Evolutionary conservation across 2,888 invertebrate species (phyloP).

Genomic region (Mythimna pallens): DNA sequence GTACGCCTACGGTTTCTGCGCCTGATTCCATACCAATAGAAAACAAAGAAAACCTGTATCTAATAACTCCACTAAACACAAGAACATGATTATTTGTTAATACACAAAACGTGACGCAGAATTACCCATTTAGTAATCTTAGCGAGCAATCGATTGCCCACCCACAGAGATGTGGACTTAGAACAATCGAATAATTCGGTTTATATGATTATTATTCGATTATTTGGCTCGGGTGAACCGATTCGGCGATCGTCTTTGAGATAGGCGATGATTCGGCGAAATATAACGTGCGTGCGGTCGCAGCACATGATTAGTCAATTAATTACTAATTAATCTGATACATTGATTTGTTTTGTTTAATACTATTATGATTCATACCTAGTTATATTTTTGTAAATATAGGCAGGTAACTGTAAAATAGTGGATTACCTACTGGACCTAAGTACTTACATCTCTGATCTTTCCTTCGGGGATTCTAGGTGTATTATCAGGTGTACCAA

Average conservation of each 20-base stretch:
- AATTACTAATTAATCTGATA: slow-evolving; percentile 74
- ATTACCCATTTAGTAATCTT: slow-evolving; percentile 80
- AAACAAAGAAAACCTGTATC: slow-evolving; percentile 30
- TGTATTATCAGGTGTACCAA: no score
- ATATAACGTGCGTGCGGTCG: slow-evolving; percentile 70
- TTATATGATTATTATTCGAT: slow-evolving; percentile 76
- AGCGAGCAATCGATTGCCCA: slow-evolving; percentile 76
- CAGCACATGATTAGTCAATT: slow-evolving; percentile 80
- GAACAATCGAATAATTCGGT: slow-evolving; percentile 82
- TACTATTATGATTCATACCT: neutral
- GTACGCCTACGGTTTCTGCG: neutral
- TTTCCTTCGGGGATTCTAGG: neutral
- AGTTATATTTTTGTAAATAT: neutral
- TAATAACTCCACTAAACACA: slow-evolving; percentile 57
- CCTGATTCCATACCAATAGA: neutral
- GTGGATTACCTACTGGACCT: neutral
- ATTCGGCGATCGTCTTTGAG: slow-evolving; percentile 84
- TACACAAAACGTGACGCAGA: slow-evolving; percentile 75
- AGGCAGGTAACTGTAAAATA: neutral
- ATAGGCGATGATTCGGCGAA: slow-evolving; percentile 80
- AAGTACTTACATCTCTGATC: neutral
- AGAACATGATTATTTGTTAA: slow-evolving; percentile 70
- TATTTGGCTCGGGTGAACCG: slow-evolving; percentile 84
- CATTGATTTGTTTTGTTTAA: slow-evolving; percentile 39
- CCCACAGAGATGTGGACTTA: slow-evolving; percentile 76